These are phyloP conservation scores for Taenioides sp. DNA, from an alignment of 2,797 vertebrate genomes.

Conservation along the genomic window DNA sequence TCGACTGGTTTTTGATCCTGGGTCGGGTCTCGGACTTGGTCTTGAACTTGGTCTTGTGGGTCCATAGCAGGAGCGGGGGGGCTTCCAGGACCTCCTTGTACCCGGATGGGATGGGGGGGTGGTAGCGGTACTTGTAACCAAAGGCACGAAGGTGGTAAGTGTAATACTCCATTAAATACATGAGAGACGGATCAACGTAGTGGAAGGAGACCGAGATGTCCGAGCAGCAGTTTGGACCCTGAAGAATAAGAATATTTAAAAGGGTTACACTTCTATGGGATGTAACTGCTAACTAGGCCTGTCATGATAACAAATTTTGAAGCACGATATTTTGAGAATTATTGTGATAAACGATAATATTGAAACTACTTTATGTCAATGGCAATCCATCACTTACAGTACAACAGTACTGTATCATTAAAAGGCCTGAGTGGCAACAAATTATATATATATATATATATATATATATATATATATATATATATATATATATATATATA, in stretches of 20 bases:
- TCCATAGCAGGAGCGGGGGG: neutral
- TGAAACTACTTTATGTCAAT: no score
- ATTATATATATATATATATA: no score
- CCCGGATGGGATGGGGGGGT: constrained; percentile 48
- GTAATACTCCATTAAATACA: constrained; percentile 81
- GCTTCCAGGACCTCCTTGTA: constrained; percentile 16
- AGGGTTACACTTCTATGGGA: no score
- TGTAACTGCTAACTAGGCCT: neutral
- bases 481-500: no score
- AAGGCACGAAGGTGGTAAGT: constrained; percentile 80
- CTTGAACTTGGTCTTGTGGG: neutral
- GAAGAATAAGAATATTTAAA: neutral
- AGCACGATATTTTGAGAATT: no score
- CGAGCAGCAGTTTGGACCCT: constrained; percentile 81
- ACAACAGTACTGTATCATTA: no score
- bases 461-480: no score
- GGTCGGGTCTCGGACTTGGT: neutral
- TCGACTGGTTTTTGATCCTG: constrained; percentile 26
- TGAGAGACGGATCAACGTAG: constrained; percentile 67
- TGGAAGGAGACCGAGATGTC: constrained; percentile 83
- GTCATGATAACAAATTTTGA: no score
- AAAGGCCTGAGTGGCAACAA: no score
- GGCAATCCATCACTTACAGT: no score
- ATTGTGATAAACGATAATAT: no score
- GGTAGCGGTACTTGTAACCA: constrained; percentile 78